These are phyloP conservation scores for Dolichopus griseipennis DNA, from an alignment of 2,888 invertebrate species.

Conservation along the genomic window DNA sequence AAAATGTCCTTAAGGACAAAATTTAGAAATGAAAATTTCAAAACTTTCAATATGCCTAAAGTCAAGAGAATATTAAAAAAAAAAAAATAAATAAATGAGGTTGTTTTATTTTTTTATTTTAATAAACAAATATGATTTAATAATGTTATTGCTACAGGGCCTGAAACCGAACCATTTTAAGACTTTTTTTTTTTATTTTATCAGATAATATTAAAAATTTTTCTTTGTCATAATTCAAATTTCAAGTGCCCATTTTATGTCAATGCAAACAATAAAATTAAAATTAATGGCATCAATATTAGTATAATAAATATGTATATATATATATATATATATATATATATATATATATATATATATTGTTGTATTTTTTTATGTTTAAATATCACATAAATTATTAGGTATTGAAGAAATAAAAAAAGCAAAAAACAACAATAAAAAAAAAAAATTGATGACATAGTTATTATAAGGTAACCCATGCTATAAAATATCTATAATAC, in stretches of 20 bases:
- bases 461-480: not conserved
- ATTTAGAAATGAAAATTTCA: too few species aligned
- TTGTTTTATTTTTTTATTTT: not conserved
- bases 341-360: too few species aligned
- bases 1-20: too few species aligned
- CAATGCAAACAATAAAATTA: conserved; percentile 4
- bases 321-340: not conserved
- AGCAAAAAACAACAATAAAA: not conserved
- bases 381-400: too few species aligned
- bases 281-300: not conserved
- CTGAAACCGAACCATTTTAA: not conserved
- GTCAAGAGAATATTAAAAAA: too few species aligned
- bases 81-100: too few species aligned
- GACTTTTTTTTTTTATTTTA: not conserved
- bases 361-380: too few species aligned
- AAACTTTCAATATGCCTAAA: too few species aligned
- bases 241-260: conserved; percentile 1
- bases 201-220: not conserved
- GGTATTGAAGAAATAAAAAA: too few species aligned
- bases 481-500: not conserved
- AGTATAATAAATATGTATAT: not conserved
- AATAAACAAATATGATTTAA: not conserved
- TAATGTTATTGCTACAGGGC: not conserved
- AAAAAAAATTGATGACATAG: not conserved
- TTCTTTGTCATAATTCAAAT: not conserved